Percentiles rank a stretch among this genome's conserved stretches.
Conservation (phyloP, 2,888 invertebrate species). For the Lypha dubia region DNA sequence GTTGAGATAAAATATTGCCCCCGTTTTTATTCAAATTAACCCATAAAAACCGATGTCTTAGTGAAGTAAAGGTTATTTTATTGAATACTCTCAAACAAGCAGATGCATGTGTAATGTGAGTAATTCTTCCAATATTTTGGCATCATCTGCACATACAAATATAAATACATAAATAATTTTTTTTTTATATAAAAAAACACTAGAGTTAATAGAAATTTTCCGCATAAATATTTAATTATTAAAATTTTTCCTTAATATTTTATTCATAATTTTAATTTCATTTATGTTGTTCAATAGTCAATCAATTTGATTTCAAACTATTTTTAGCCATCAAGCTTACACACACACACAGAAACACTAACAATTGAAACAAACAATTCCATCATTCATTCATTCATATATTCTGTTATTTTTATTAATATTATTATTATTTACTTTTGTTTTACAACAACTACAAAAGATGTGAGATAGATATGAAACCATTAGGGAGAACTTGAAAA, state of each 20-base stretch:
- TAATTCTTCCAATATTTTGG: too few relatives aligned
- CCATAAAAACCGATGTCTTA: too few relatives aligned
- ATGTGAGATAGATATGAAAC: neutral
- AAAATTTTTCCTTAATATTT: neutral
- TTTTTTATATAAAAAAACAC: neutral
- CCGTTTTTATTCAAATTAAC: too few relatives aligned
- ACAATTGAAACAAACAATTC: conserved; percentile 19
- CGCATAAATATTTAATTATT: neutral
- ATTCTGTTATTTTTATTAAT: neutral
- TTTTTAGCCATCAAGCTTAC: neutral
- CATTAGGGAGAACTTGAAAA: neutral
- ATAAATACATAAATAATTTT: too few relatives aligned
- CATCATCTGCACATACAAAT: too few relatives aligned
- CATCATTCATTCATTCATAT: conserved; percentile 2
- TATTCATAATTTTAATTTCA: conserved; percentile 1
- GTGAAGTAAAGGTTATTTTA: too few relatives aligned
- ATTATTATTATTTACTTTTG: conserved; percentile 8
- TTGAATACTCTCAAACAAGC: too few relatives aligned
- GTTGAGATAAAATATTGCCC: too few relatives aligned
- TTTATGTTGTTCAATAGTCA: conserved; percentile 20
- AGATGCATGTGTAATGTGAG: too few relatives aligned
- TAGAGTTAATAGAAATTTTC: too few relatives aligned
- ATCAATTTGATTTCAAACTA: conserved; percentile 12
- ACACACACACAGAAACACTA: neutral
- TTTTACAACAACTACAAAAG: neutral